These are phyloP conservation scores for Aporophyla lueneburgensis DNA, from an alignment of 2,888 invertebrate species.

Conservation along the genomic window DNA sequence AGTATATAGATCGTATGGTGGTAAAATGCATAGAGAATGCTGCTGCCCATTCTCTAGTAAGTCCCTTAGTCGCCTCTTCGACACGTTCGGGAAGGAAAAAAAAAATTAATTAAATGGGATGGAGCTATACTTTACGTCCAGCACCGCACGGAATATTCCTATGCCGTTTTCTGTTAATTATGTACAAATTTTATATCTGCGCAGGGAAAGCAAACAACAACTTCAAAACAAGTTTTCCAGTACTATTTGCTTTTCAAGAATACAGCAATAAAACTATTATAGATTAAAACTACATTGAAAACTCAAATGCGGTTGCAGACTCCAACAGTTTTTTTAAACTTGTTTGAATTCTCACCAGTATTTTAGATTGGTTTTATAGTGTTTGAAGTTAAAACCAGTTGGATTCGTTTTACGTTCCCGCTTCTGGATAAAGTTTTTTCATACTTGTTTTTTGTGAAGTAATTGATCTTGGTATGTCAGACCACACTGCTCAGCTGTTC, in stretches of 20 bases:
- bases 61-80: no score
- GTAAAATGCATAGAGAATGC: no score
- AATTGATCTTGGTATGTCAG: no score
- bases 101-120: no score
- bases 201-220: constrained; percentile 18
- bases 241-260: constrained; percentile 14
- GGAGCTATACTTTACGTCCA: no score
- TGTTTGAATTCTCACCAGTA: constrained; percentile 19
- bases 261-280: constrained; percentile 11
- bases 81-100: no score
- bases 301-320: constrained; percentile 25
- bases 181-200: background rate
- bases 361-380: constrained; percentile 31
- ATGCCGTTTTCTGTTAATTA: background rate
- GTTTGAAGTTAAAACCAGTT: constrained; percentile 26
- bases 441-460: background rate
- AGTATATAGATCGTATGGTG: no score
- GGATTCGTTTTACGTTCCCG: constrained; percentile 23
- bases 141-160: no score
- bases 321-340: constrained; percentile 21
- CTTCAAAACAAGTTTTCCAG: constrained; percentile 6
- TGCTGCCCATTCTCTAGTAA: no score
- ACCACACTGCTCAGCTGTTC: no score
- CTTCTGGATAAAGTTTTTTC: background rate
- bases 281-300: constrained; percentile 7